These are phyloP conservation scores for Lepeophtheirus nordmannii DNA, from an alignment of 2,888 invertebrate genomes.

Conservation along the genomic window DNA sequence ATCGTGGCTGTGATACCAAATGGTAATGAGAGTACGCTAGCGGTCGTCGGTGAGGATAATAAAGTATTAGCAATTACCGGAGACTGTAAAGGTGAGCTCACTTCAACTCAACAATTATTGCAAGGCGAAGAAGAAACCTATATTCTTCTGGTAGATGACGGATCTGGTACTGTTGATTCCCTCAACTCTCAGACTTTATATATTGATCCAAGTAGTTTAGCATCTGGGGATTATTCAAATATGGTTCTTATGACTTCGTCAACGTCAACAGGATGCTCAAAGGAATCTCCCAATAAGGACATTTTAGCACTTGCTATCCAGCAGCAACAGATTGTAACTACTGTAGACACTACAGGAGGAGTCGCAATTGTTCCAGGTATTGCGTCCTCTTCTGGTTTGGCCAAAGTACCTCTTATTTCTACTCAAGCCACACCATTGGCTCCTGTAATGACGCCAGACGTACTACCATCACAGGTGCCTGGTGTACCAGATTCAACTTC, in stretches of 20 bases:
- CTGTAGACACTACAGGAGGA: background rate
- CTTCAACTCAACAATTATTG: background rate
- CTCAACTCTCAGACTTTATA: constrained; percentile 19
- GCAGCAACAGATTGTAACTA: background rate
- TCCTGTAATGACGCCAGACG: background rate
- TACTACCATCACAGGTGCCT: background rate
- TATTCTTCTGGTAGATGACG: constrained; percentile 12
- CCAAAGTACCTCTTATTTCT: background rate
- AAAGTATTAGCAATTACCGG: no score
- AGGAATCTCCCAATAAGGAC: background rate
- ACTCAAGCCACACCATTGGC: background rate
- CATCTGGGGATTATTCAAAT: constrained; percentile 7
- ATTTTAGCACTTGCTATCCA: background rate
- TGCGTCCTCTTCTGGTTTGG: background rate
- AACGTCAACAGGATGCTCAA: background rate
- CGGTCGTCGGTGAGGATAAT: no score
- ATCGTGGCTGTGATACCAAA: no score
- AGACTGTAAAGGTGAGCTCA: background rate
- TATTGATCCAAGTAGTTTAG: constrained; percentile 13
- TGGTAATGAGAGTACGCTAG: no score
- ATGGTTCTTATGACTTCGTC: constrained; percentile 12
- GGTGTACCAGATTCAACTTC: no score
- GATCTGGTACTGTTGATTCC: background rate
- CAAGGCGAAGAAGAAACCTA: constrained; percentile 6
- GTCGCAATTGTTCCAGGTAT: background rate